Evolutionary conservation across 2,888 invertebrate genomes (phyloP).

Genomic region (Neoascia interrupta): DNA sequence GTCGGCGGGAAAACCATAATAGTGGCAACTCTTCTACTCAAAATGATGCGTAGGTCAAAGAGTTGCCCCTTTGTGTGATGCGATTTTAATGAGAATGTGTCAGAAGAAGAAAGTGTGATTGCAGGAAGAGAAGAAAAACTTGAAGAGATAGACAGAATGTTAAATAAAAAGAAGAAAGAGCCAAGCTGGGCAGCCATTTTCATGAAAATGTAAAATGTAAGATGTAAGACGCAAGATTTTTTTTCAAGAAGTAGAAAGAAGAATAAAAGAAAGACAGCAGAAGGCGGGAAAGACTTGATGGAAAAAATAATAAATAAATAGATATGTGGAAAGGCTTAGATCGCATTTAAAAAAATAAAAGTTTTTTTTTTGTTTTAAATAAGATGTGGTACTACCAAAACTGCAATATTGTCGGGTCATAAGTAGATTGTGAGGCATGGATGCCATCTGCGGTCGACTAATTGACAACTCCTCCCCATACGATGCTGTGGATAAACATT

Average conservation of each 20-base stretch:
- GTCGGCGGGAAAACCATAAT: slow-evolving; percentile 30
- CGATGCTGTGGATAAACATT: slow-evolving; percentile 93
- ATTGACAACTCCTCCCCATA: slow-evolving; percentile 85
- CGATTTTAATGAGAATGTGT: slow-evolving; percentile 40
- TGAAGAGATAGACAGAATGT: slow-evolving; percentile 44
- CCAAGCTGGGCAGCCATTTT: background rate
- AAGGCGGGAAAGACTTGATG: slow-evolving; percentile 32
- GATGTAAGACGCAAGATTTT: background rate
- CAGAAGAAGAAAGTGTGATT: background rate
- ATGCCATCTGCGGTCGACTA: slow-evolving; percentile 75
- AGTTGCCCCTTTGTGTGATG: slow-evolving; percentile 20
- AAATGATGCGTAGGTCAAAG: background rate
- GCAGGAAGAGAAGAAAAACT: slow-evolving; percentile 29
- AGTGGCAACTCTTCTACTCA: slow-evolving; percentile 18
- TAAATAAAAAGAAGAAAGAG: slow-evolving; percentile 34
- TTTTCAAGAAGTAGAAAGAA: background rate
- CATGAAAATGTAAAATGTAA: background rate
- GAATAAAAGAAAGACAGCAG: slow-evolving; percentile 16
- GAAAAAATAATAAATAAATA: slow-evolving; percentile 3
- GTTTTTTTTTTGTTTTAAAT: slow-evolving; percentile 22
- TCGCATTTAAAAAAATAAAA: slow-evolving; percentile 4
- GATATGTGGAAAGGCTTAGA: slow-evolving; percentile 31
- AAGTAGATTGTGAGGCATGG: slow-evolving; percentile 83
- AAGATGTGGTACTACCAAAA: slow-evolving; percentile 89
- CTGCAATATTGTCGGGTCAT: slow-evolving; percentile 95